These are phyloP conservation scores for Lonchura striata DNA, from an alignment of 2,113 vertebrate species.

Conservation along the genomic window DNA sequence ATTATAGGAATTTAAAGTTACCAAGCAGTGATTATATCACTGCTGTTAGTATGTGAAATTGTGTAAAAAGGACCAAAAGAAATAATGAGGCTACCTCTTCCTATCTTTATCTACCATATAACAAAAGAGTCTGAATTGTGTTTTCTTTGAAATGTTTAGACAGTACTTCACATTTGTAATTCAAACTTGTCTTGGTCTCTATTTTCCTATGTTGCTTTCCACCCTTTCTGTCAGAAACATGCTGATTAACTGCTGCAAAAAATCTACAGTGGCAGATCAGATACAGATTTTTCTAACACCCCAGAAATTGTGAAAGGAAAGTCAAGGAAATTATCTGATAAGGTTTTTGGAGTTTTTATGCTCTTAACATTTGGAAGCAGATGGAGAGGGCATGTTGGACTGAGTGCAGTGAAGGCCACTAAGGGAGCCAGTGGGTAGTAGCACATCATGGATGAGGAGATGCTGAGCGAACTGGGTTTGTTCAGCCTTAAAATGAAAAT, in stretches of 20 bases:
- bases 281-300: background rate
- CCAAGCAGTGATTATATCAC: background rate
- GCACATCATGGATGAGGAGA: background rate
- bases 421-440: rapidly evolving
- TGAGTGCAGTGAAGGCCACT: background rate
- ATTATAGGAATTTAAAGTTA: background rate
- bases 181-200: background rate
- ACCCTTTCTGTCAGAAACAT: background rate
- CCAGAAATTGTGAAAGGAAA: background rate
- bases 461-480: background rate
- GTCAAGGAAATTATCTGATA: background rate
- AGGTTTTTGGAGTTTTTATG: background rate
- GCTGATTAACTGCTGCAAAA: background rate
- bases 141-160: background rate
- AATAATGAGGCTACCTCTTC: background rate
- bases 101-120: background rate
- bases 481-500: background rate
- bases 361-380: background rate
- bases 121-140: background rate
- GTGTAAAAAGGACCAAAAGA: background rate
- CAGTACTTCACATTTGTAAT: background rate
- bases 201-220: background rate
- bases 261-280: background rate
- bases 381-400: background rate
- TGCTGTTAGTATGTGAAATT: background rate